Conservation (phyloP, 2,888 invertebrate species). For the Idaea biselata region DNA sequence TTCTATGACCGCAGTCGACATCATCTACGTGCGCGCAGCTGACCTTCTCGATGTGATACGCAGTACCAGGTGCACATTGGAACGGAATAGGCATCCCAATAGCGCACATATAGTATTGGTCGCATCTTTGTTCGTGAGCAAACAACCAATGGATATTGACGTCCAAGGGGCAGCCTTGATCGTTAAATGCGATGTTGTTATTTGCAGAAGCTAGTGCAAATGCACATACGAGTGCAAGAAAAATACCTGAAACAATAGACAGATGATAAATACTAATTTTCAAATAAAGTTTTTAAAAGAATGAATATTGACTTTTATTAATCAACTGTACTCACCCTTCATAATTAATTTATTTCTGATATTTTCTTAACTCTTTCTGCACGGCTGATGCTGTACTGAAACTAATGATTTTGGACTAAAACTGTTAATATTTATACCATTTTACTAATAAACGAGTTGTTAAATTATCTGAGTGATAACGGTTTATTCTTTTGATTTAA, state of each 20-base stretch:
- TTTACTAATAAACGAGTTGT: background rate
- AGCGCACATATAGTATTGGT: conserved; percentile 12
- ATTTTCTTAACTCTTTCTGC: background rate
- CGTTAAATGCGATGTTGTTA: conserved; percentile 12
- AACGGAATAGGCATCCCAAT: conserved; percentile 5
- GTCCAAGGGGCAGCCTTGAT: conserved; percentile 17
- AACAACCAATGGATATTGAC: conserved; percentile 6
- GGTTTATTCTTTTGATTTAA: background rate
- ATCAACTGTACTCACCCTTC: background rate
- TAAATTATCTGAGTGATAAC: background rate
- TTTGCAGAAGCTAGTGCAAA: conserved; percentile 16
- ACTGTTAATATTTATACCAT: background rate
- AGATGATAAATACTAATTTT: conserved; percentile 2
- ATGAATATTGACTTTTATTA: background rate
- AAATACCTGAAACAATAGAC: conserved; percentile 16
- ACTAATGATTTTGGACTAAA: background rate
- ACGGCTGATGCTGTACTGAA: background rate
- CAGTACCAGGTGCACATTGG: conserved; percentile 4
- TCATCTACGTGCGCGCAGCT: conserved; percentile 8
- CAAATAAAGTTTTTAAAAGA: background rate
- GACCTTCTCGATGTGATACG: conserved; percentile 1
- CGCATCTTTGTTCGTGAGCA: conserved; percentile 14
- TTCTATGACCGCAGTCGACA: conserved; percentile 13
- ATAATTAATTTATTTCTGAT: background rate
- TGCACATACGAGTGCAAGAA: conserved; percentile 15